Conservation (phyloP, 2,888 invertebrate species). For the Quadroppia sp. region DNA sequence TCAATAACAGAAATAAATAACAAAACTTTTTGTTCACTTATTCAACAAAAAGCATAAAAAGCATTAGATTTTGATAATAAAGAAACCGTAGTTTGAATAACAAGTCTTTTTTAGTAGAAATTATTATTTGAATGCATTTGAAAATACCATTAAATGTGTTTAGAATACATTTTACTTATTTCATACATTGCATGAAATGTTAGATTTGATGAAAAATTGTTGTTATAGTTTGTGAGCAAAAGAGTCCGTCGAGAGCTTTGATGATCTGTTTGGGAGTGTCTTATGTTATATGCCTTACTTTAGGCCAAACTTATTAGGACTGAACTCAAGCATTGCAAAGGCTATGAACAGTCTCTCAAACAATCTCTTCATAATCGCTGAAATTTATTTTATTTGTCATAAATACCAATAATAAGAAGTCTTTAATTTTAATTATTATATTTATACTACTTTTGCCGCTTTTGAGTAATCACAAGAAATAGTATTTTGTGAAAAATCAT, state of each 20-base stretch:
- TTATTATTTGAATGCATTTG: neutral
- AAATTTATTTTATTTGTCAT: neutral
- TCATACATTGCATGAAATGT: neutral
- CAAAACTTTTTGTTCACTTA: neutral
- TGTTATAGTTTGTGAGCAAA: neutral
- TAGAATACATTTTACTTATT: neutral
- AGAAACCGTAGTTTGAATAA: neutral
- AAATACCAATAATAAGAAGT: conserved; percentile 1
- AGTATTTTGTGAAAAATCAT: too few relatives aligned
- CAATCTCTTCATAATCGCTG: neutral
- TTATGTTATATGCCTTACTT: neutral
- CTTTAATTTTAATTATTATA: neutral
- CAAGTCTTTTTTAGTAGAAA: neutral
- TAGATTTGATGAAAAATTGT: conserved; percentile 1
- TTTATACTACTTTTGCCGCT: too few relatives aligned
- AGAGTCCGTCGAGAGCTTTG: neutral
- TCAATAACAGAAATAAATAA: conserved; percentile 5
- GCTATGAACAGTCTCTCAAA: neutral
- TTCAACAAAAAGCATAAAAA: neutral
- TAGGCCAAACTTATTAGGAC: neutral
- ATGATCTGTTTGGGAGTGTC: conserved; percentile 5
- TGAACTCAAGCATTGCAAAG: neutral
- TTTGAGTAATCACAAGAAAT: too few relatives aligned
- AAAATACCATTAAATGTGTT: neutral
- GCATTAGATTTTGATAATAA: neutral